Percentiles rank a stretch among this genome's conserved stretches.
These are phyloP conservation scores for Geodia barretti DNA, from an alignment of 37 sponge, comb jelly and placozoan genomes.

Conservation along the genomic window DNA sequence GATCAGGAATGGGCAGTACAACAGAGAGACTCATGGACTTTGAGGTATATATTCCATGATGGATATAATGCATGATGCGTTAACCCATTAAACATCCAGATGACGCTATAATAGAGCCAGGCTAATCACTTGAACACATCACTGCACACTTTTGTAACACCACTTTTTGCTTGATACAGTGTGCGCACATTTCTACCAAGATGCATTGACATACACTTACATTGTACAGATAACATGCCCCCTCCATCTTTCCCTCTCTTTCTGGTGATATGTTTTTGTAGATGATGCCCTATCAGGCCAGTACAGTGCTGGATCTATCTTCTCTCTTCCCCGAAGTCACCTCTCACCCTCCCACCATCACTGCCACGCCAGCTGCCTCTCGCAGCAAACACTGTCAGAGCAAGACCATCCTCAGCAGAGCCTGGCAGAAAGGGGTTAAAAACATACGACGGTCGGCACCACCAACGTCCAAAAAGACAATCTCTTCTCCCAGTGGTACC, in stretches of 20 bases:
- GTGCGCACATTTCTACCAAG: too few species aligned
- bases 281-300: neutral
- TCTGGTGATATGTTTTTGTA: conserved; percentile 1
- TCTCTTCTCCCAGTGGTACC: neutral
- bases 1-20: neutral
- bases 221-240: too few species aligned
- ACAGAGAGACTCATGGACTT: conserved; percentile 23
- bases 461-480: neutral
- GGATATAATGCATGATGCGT: neutral
- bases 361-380: neutral
- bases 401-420: neutral
- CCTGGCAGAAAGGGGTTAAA: neutral
- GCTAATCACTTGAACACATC: too few species aligned
- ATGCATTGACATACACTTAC: too few species aligned
- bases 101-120: too few species aligned
- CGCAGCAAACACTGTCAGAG: neutral
- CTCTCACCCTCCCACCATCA: neutral
- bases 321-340: neutral
- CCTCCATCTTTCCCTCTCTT: neutral
- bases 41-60: neutral
- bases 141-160: too few species aligned
- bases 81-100: too few species aligned
- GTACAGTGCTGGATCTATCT: neutral
- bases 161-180: too few species aligned
- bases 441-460: neutral